These are phyloP conservation scores for Rhamnusium bicolor DNA, from an alignment of 2,888 invertebrate genomes.

Conservation along the genomic window DNA sequence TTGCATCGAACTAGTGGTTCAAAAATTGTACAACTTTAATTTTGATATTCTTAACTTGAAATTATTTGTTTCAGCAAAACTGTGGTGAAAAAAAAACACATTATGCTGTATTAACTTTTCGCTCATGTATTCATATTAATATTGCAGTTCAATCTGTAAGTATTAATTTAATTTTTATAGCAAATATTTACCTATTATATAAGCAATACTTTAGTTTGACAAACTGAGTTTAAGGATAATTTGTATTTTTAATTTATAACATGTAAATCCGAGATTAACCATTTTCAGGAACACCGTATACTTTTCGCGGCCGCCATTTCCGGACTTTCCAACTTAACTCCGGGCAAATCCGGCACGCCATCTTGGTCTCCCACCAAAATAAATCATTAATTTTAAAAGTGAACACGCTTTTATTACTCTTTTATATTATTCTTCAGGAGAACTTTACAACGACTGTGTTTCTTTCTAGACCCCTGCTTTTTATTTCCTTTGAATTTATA, in stretches of 20 bases:
- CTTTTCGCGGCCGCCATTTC: slow-evolving; percentile 34
- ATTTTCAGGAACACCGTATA: slow-evolving; percentile 26
- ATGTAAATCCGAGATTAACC: slow-evolving; percentile 36
- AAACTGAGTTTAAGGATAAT: background rate
- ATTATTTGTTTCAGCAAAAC: too few relatives aligned
- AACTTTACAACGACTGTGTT: slow-evolving; percentile 56
- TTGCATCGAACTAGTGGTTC: too few relatives aligned
- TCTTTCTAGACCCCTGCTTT: slow-evolving; percentile 52
- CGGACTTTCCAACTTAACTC: slow-evolving; percentile 35
- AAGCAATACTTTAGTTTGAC: background rate
- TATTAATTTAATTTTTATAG: too few relatives aligned
- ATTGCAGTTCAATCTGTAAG: too few relatives aligned
- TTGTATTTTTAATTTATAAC: slow-evolving; percentile 26
- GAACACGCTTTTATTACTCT: slow-evolving; percentile 60
- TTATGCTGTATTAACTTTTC: too few relatives aligned
- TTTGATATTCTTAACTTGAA: too few relatives aligned
- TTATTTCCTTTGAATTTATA: slow-evolving; percentile 59
- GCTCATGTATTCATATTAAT: too few relatives aligned
- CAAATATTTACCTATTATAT: too few relatives aligned
- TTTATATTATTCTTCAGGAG: slow-evolving; percentile 56
- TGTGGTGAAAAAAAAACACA: too few relatives aligned
- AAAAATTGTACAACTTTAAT: too few relatives aligned
- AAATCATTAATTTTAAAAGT: slow-evolving; percentile 66
- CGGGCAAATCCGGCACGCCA: slow-evolving; percentile 41
- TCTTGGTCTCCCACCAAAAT: slow-evolving; percentile 55